Conservation (phyloP, 2,888 invertebrate genomes). For the Oscheius sp. region DNA sequence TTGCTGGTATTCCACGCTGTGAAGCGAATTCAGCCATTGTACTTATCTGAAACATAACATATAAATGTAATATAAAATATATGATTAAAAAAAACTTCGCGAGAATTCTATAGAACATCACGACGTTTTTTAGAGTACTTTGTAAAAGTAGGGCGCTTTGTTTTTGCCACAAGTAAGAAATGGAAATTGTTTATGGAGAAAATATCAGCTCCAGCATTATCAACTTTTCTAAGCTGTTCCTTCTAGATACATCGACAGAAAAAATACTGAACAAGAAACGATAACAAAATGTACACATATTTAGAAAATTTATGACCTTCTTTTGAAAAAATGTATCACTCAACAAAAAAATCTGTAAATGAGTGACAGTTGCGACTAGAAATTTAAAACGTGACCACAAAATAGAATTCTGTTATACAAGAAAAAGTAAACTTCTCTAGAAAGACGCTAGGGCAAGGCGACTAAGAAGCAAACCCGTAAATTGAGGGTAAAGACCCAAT, state of each 20-base stretch:
- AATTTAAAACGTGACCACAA: background rate
- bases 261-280: constrained; percentile 13
- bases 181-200: background rate
- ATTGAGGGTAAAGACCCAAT: constrained; percentile 3
- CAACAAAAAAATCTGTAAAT: background rate
- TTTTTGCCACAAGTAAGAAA: too few relatives aligned
- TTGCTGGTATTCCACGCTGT: constrained; percentile 43
- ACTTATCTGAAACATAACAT: background rate
- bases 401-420: constrained; percentile 32
- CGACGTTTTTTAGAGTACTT: too few relatives aligned
- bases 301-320: constrained; percentile 21
- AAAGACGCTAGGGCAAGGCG: constrained; percentile 43
- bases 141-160: too few relatives aligned
- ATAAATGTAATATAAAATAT: background rate
- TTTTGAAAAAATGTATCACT: constrained; percentile 7
- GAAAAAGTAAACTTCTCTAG: constrained; percentile 25
- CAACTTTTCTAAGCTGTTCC: too few relatives aligned
- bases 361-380: constrained; percentile 32
- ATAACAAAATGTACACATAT: background rate
- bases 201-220: too few relatives aligned
- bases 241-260: constrained; percentile 8
- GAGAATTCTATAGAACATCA: background rate
- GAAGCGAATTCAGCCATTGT: constrained; percentile 34
- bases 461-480: constrained; percentile 38
- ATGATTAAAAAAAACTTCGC: background rate